Evolutionary conservation across 2,797 vertebrate species (phyloP).

Genomic region (Cebuella pygmaea): DNA sequence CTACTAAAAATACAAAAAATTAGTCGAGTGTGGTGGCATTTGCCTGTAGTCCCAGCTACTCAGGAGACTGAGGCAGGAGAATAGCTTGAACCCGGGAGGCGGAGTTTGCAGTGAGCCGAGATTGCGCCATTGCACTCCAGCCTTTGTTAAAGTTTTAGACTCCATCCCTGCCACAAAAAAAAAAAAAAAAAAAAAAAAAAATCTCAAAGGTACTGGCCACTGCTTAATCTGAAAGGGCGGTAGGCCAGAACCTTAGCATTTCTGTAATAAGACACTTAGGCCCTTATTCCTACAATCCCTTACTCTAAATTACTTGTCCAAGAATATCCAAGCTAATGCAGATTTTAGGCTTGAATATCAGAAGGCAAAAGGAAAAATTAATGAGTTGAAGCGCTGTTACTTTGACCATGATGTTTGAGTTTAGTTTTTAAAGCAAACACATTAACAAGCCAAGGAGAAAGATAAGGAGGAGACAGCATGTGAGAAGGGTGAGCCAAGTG

Average conservation of each 20-base stretch:
- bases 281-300: not conserved
- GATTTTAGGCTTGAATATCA: constrained; percentile 59
- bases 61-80: too few species aligned
- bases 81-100: too few species aligned
- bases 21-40: too few species aligned
- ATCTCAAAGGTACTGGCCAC: not conserved
- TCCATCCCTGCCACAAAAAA: too few species aligned
- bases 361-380: constrained; percentile 59
- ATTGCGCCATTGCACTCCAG: too few species aligned
- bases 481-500: not conserved
- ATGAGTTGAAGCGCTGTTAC: constrained; percentile 67
- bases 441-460: not conserved
- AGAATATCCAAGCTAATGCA: not conserved
- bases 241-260: constrained; percentile 10
- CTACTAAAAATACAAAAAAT: too few species aligned
- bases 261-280: not conserved
- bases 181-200: not conserved
- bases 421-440: constrained; percentile 42
- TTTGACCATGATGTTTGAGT: constrained; percentile 35
- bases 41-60: too few species aligned
- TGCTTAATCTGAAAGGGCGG: not conserved
- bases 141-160: too few species aligned
- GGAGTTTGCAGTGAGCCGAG: too few species aligned
- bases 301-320: not conserved
- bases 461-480: not conserved